Percentiles rank a stretch among this genome's conserved stretches.
Evolutionary conservation across 2,888 invertebrate genomes (phyloP).

Genomic region (Luperina nickerlii): DNA sequence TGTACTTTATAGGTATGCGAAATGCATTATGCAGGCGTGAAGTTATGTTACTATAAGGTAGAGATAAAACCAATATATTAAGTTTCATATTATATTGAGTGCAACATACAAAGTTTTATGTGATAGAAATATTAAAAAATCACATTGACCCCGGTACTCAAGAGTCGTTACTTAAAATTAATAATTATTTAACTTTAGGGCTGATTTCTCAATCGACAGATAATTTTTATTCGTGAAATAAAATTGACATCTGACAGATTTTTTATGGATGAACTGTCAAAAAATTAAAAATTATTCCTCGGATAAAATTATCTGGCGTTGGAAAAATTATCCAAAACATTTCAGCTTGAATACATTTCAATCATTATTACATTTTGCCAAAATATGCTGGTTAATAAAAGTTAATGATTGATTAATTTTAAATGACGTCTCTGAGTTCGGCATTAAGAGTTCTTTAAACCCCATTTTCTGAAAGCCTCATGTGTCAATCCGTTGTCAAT

Average conservation of each 20-base stretch:
- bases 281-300: too few species aligned
- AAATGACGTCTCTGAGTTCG: too few species aligned
- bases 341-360: not conserved
- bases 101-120: conserved; percentile 43
- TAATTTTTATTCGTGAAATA: too few species aligned
- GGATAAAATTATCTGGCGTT: too few species aligned
- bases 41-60: not conserved
- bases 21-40: too few species aligned
- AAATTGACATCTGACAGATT: too few species aligned
- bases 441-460: too few species aligned
- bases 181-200: not conserved
- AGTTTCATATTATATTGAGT: conserved; percentile 39
- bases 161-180: not conserved
- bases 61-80: conserved; percentile 30
- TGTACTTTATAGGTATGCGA: too few species aligned
- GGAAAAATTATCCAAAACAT: not conserved
- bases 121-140: conserved; percentile 30
- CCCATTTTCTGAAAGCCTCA: conserved; percentile 17
- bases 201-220: too few species aligned
- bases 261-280: too few species aligned
- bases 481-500: conserved; percentile 17
- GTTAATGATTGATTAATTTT: not conserved
- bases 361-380: not conserved
- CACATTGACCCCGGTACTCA: conserved; percentile 13
- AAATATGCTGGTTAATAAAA: not conserved